Evolutionary conservation across 2,888 invertebrate species (phyloP), one percentile per base, ranked within the genome.

Genomic region (Eudemis profundana): DNA sequence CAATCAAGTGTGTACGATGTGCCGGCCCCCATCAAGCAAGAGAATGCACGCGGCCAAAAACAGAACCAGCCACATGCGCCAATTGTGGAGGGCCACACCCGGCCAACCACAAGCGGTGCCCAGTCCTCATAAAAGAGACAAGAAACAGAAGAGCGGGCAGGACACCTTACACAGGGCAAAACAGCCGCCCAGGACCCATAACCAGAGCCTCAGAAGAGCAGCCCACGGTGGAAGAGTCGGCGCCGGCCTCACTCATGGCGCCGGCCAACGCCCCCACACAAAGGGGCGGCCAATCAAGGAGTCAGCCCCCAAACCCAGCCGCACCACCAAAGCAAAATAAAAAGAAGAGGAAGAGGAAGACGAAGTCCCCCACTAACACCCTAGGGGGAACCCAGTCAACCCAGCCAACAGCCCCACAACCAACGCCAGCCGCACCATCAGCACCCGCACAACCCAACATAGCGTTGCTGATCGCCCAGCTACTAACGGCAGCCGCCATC

Each of bases 1-100:
- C 19, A 3, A n/a, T 8, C 5, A 19, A n/a, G 1, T 57, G 46
- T 19, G 56, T 57, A 3, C 44, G 49, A 15, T 59, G 59, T 4
- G 49, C 36, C 0, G 57, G 23, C 0, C 36, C 46, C 0, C 47
- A 47, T 8, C 4, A 21, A 5, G 57, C 47, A 0, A 0, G 0
- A 0, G 1, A 36, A 1, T 59, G 57, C 47, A 0, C 14, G 0
- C 0, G 14, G 1, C 57, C 46, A 0, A 33, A 4, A 0, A 2
- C 3, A 0, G 21, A 36, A 0, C 36, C 47, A 1, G 42, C 29
- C 5, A 44, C 29, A 1, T 49, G 49, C 17, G 29, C 15, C 0
- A 56, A 56, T n/a, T 56, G 56, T 19, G 21, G 10, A 4, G 56
- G 56, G 0, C 46, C 44, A 0, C 56, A 46, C 14, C 33, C 56